phyloP scores from a whole-genome alignment of 92 coral and sea anemone genomes.

The Heliopora coerulea region DNA sequence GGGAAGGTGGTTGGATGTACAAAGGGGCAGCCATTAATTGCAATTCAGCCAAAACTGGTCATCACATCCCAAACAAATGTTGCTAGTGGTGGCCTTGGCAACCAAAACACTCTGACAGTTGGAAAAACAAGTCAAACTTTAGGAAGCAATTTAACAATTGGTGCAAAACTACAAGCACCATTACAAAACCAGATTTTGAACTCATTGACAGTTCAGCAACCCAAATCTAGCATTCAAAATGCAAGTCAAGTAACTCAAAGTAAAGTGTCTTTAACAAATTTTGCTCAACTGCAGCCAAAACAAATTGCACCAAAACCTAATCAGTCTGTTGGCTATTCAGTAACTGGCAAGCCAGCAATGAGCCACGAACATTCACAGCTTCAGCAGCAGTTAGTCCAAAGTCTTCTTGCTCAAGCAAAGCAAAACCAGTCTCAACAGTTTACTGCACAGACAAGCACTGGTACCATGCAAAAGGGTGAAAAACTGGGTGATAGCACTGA shows the following conservation, averaged over 20 bases:
- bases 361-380: not conserved
- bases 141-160: slow-evolving; percentile 7
- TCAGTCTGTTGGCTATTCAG: not conserved
- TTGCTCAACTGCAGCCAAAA: slow-evolving; percentile 29
- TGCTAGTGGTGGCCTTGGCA: not conserved
- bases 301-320: slow-evolving; percentile 31
- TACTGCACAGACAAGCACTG: not conserved
- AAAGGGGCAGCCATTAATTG: slow-evolving; percentile 21
- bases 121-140: slow-evolving; percentile 15
- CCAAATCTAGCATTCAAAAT: not conserved
- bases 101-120: not conserved
- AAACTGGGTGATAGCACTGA: not conserved
- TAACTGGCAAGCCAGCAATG: not conserved
- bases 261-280: not conserved
- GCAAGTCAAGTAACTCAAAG: not conserved
- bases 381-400: slow-evolving; percentile 19
- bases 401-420: slow-evolving; percentile 3
- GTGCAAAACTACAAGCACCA: not conserved
- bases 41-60: slow-evolving; percentile 31
- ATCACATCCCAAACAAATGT: slow-evolving; percentile 26
- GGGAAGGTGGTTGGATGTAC: not conserved
- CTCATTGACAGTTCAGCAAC: not conserved
- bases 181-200: slow-evolving; percentile 15
- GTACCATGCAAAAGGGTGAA: not conserved
- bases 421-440: not conserved